Evolutionary conservation across 1,140 invertebrate genomes (phyloP).

Genomic region (Monochamus saltuarius): DNA sequence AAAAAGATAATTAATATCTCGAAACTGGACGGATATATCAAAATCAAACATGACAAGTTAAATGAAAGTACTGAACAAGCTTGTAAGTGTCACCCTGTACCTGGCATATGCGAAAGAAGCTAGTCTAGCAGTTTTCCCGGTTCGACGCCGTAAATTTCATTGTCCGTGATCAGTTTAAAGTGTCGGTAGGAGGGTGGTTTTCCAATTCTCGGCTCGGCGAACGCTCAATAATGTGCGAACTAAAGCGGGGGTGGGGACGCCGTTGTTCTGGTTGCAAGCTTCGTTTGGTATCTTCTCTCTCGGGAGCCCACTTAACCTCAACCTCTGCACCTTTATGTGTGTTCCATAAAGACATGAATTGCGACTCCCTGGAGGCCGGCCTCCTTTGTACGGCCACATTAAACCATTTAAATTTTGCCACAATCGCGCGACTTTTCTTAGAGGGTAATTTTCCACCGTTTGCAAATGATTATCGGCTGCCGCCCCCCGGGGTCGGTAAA

Average conservation of each 20-base stretch:
- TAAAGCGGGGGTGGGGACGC: conserved; percentile 46
- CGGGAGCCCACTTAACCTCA: conserved; percentile 31
- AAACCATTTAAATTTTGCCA: background rate
- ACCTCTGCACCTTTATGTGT: conserved; percentile 15
- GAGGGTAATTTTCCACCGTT: conserved; percentile 1
- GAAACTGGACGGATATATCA: too few relatives aligned
- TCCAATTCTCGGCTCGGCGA: conserved; percentile 51
- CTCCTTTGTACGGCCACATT: background rate
- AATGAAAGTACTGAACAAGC: too few relatives aligned
- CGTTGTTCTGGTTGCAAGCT: conserved; percentile 52
- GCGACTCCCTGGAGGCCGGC: conserved; percentile 4
- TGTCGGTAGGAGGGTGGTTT: conserved; percentile 47
- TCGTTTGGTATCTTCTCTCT: conserved; percentile 45
- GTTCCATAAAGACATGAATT: conserved; percentile 13
- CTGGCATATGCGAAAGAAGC: conserved; percentile 18
- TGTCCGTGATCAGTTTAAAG: conserved; percentile 53
- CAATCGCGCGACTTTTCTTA: conserved; percentile 11
- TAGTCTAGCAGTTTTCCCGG: conserved; percentile 37
- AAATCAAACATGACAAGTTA: too few relatives aligned
- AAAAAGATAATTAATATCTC: too few relatives aligned
- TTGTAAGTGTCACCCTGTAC: too few relatives aligned
- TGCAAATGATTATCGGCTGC: conserved; percentile 4
- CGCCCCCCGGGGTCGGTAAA: background rate
- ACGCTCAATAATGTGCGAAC: conserved; percentile 53
- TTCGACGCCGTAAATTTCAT: conserved; percentile 48